phyloP scores from a whole-genome alignment of 2,113 vertebrate species.

The Mungos mungo region DNA sequence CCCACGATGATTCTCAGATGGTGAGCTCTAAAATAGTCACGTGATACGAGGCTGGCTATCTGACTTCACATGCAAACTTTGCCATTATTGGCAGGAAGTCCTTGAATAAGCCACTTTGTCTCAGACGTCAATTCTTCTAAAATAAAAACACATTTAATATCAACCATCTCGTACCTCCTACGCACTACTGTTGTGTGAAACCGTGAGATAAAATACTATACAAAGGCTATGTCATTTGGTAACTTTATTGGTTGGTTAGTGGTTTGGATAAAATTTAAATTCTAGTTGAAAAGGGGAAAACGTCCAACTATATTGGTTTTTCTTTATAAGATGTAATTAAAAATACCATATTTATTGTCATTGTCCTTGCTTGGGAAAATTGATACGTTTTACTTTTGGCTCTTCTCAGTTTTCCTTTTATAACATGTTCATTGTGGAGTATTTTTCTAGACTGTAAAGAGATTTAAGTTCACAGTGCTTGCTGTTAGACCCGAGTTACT shows the following conservation, averaged over 20 bases:
- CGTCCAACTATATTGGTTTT: not conserved
- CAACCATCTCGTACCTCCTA: not conserved
- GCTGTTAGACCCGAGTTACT: not conserved
- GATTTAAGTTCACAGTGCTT: not conserved
- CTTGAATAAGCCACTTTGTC: not conserved
- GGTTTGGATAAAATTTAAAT: slow-evolving; percentile 37
- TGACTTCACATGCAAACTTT: not conserved
- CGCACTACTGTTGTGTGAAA: not conserved
- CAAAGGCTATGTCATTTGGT: not conserved
- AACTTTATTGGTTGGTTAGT: not conserved
- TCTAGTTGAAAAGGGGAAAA: not conserved
- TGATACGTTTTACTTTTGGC: not conserved
- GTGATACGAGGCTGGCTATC: not conserved
- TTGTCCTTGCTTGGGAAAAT: slow-evolving; percentile 15
- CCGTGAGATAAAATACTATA: not conserved
- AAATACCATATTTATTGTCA: not conserved
- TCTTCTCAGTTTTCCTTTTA: slow-evolving; percentile 25
- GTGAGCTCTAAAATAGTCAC: not conserved
- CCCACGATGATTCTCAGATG: not conserved
- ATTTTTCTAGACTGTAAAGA: slow-evolving; percentile 23
- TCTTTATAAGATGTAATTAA: not conserved
- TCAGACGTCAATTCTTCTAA: not conserved
- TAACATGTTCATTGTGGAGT: not conserved
- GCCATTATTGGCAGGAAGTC: not conserved
- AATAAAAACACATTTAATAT: not conserved